Evolutionary conservation across 2,113 vertebrate genomes (phyloP).

Genomic region (Odontophorus gujanensis): DNA sequence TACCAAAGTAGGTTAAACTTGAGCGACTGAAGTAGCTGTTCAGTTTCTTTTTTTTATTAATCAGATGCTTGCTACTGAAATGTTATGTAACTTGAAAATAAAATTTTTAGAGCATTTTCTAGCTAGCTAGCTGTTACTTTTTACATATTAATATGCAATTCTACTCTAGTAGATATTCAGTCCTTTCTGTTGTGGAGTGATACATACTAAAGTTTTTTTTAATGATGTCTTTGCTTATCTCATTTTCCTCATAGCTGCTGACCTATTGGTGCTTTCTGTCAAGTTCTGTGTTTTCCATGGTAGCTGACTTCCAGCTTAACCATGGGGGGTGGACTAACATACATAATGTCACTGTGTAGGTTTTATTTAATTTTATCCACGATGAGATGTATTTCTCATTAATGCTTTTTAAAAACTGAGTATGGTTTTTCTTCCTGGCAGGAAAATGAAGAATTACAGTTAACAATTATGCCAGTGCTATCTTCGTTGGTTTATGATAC

Average conservation of each 20-base stretch:
- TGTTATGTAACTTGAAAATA: neutral
- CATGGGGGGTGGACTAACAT: neutral
- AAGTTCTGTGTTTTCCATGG: neutral
- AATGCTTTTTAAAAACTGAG: neutral
- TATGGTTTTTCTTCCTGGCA: neutral
- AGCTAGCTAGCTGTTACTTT: neutral
- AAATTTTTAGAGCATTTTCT: neutral
- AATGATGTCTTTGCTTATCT: neutral
- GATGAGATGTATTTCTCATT: neutral
- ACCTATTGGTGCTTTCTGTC: neutral
- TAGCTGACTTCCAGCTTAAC: neutral
- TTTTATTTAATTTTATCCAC: neutral
- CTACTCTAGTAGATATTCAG: accelerated
- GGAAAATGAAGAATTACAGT: neutral
- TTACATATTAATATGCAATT: neutral
- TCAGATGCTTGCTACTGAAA: neutral
- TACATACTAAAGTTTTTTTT: neutral
- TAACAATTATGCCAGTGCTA: neutral
- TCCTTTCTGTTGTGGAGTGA: neutral
- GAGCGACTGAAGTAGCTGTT: neutral
- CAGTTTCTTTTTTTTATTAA: neutral
- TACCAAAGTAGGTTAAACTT: neutral
- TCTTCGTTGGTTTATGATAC: neutral
- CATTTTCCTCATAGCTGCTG: neutral
- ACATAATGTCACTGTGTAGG: neutral